Base-by-base conservation (phyloP, 2,888 invertebrate genomes). In the Cordilura impudica region DNA sequence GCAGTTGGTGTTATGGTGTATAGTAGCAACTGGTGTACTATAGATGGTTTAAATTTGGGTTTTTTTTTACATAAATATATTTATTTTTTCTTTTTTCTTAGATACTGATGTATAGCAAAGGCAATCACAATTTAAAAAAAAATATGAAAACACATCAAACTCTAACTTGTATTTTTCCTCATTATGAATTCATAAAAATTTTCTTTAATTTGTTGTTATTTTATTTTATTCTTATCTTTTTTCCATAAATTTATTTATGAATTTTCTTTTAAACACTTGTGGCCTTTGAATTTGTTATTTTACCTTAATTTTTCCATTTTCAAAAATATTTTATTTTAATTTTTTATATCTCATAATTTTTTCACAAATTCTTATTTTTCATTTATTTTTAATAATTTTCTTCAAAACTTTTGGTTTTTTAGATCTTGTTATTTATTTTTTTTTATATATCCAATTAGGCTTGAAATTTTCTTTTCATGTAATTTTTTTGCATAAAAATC, bases 391-490 rank as follows among this genome's bases (percentile, higher is more conserved):
- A n/a, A n/a, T n/a, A n/a, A n/a, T 65, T 51, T 23, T 58, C 29
- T 60, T 21, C 3, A 47, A 14, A 23, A 43, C 6, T 35, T 49
- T 43, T 39, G 8, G n/a, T 19, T 61, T n/a, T 12, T n/a, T n/a
- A n/a, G 8, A 8, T 31, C 63, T 31, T 63, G 16, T 53, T 19
- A 18, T 67, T 56, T 31, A 12, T 60, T 21, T 8, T 58, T 14
- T 26, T 1, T 45, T 21, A 4, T 6, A 47, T 85, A 86, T 84
- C 84, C 87, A 85, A 85, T 86, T 87, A n/a, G 87, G 85, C 85
- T 84, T 49, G n/a, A 19, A 18, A 56, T 56, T 69, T 63, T 85
- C 83, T 85, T 86, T 86, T 87, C 84, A 84, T 83, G 85, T 84
- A 83, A 86, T 84, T 85, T 85, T 84, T 85, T 86, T 85, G 83